Evolutionary conservation across 2,113 vertebrate species (phyloP).

Genomic region (Apaloderma vittatum): DNA sequence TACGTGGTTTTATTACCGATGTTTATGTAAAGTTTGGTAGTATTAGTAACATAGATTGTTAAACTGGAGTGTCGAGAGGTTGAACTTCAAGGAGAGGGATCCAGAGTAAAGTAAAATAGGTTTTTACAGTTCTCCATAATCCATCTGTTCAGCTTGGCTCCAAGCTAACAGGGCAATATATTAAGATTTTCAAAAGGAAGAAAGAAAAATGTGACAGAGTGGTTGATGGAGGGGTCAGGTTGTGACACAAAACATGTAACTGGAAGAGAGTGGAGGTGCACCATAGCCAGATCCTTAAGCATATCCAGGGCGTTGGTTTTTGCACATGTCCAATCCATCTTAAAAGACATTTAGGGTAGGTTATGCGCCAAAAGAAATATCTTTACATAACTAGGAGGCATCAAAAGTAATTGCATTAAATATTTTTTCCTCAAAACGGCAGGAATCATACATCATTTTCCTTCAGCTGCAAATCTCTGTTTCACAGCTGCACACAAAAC

Average conservation of each 20-base stretch:
- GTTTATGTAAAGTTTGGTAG: background rate
- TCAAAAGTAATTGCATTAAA: background rate
- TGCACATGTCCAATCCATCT: background rate
- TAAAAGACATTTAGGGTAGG: background rate
- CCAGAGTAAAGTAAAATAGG: background rate
- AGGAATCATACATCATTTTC: background rate
- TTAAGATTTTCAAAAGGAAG: background rate
- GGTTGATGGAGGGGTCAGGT: background rate
- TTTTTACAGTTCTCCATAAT: background rate
- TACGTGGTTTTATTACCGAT: background rate
- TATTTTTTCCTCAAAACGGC: background rate
- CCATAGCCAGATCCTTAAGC: background rate
- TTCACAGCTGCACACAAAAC: background rate
- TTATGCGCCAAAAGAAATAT: background rate
- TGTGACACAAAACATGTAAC: background rate
- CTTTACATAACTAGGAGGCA: background rate
- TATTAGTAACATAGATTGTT: background rate
- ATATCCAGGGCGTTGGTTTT: background rate
- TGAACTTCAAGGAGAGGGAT: background rate
- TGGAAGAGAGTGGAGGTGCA: background rate
- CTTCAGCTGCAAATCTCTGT: background rate
- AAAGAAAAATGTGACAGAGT: background rate
- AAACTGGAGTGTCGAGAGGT: background rate
- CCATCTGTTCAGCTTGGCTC: background rate
- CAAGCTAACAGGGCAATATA: background rate